Evolutionary conservation across 2,113 vertebrate genomes (phyloP).

Genomic region (Daubentonia madagascariensis): DNA sequence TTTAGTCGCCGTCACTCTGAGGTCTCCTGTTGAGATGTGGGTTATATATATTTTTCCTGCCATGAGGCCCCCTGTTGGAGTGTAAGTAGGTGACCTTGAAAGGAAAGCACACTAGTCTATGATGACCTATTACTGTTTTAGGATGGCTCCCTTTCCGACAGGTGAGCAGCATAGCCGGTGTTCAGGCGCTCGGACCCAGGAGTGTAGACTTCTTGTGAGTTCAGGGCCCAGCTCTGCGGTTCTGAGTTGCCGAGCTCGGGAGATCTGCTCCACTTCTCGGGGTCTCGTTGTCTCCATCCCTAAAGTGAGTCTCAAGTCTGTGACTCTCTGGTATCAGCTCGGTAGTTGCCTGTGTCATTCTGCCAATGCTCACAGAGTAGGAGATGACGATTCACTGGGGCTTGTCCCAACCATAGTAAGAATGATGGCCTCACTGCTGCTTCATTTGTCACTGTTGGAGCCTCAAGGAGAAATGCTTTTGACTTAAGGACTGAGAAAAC

Average conservation of each 20-base stretch:
- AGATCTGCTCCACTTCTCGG: background rate
- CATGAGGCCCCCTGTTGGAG: background rate
- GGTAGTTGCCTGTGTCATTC: background rate
- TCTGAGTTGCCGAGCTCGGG: background rate
- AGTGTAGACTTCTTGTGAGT: background rate
- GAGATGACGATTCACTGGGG: background rate
- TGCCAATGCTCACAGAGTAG: background rate
- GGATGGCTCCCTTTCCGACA: background rate
- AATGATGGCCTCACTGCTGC: background rate
- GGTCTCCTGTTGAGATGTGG: background rate
- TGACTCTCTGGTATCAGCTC: background rate
- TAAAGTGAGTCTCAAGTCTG: background rate
- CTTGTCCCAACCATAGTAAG: background rate
- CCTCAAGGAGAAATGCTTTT: background rate
- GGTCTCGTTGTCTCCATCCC: background rate
- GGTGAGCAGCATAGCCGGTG: background rate
- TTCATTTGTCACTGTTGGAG: background rate
- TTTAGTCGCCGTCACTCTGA: background rate
- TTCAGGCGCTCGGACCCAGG: background rate
- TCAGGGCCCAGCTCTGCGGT: background rate
- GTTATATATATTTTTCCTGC: background rate
- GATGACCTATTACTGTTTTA: background rate
- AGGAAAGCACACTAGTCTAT: background rate
- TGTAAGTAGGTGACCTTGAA: background rate
- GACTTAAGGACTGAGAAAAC: background rate